Percentiles rank a stretch among this genome's conserved stretches.
Conservation (phyloP, 2,113 vertebrate genomes). For the Pachypanchax playfairii region DNA sequence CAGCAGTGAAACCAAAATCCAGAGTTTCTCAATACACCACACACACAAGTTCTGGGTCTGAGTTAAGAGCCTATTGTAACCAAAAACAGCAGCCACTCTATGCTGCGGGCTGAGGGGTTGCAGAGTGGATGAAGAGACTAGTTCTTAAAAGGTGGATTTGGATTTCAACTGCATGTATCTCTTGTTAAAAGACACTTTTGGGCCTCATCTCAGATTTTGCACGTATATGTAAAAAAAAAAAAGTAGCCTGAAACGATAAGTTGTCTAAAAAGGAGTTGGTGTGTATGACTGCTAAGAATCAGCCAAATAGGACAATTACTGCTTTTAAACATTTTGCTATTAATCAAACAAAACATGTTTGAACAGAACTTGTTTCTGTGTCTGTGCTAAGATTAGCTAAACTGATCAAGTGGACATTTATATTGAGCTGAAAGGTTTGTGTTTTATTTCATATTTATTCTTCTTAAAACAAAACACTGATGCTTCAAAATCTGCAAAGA, state of each 20-base stretch:
- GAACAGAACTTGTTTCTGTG: not conserved
- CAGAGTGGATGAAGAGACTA: not conserved
- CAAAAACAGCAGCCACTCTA: slow-evolving; percentile 36
- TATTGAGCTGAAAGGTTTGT: too few species aligned
- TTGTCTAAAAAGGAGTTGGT: not conserved
- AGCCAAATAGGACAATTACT: too few species aligned
- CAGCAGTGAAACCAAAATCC: slow-evolving; percentile 67
- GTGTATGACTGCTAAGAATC: not conserved
- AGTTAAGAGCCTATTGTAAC: slow-evolving; percentile 59
- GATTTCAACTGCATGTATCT: slow-evolving; percentile 16
- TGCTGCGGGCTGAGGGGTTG: slow-evolving; percentile 14
- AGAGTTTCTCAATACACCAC: slow-evolving; percentile 49
- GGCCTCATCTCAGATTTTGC: not conserved
- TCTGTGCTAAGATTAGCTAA: slow-evolving; percentile 9
- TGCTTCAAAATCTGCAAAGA: too few species aligned
- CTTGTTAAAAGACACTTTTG: slow-evolving; percentile 4
- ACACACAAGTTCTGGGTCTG: slow-evolving; percentile 40
- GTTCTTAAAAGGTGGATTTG: slow-evolving; percentile 6
- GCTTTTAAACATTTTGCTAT: not conserved
- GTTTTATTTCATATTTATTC: too few species aligned
- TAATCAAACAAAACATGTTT: slow-evolving; percentile 5
- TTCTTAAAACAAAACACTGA: too few species aligned
- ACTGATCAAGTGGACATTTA: too few species aligned
- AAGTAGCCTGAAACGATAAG: not conserved
- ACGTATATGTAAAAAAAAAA: not conserved